These are phyloP conservation scores for Acropternis orthonyx DNA, from an alignment of 2,797 vertebrate species.

Conservation along the genomic window DNA sequence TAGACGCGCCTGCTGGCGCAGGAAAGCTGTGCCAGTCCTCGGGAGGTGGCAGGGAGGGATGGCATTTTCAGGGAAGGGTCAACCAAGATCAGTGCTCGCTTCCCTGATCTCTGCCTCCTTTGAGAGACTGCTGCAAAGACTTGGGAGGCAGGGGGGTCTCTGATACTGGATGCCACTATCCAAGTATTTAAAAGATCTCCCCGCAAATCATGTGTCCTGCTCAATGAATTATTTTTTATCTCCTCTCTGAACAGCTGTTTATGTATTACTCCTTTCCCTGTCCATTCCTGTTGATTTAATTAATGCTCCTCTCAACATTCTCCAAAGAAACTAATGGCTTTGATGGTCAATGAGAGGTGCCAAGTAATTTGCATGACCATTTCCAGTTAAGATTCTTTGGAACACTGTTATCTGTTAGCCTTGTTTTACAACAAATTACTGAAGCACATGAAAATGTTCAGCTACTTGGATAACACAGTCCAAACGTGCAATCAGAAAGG, in stretches of 20 bases:
- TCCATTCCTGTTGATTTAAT: slow-evolving; percentile 16
- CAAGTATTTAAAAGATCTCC: not conserved
- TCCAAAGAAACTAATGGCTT: slow-evolving; percentile 20
- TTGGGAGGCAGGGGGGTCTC: fast-evolving
- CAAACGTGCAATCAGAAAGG: not conserved
- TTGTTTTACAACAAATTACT: slow-evolving; percentile 25
- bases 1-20: slow-evolving; percentile 22
- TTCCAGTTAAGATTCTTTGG: slow-evolving; percentile 3
- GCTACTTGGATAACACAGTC: not conserved
- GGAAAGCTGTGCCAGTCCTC: slow-evolving; percentile 35
- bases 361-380: not conserved
- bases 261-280: not conserved
- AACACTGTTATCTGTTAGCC: not conserved
- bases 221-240: not conserved
- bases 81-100: not conserved
- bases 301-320: not conserved
- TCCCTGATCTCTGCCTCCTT: not conserved
- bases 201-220: not conserved
- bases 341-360: slow-evolving; percentile 16
- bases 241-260: not conserved
- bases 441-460: not conserved
- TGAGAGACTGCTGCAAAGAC: not conserved
- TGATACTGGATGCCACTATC: not conserved
- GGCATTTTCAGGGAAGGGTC: not conserved
- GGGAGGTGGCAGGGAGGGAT: not conserved